phyloP scores from a whole-genome alignment of 2,888 invertebrate species.

The Tenthredo mesomela region DNA sequence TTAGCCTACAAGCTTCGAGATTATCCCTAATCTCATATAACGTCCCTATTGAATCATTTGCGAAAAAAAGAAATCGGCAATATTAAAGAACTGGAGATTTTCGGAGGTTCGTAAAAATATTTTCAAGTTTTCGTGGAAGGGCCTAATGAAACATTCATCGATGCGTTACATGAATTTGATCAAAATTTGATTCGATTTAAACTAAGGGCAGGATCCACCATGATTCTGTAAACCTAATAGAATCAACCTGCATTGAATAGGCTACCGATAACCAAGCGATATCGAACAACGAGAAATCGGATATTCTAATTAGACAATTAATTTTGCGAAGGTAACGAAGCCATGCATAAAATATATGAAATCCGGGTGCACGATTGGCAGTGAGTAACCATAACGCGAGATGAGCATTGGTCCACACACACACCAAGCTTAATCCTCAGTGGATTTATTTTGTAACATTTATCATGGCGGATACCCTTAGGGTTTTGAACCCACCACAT shows the following conservation, averaged over 20 bases:
- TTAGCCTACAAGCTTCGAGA: neutral
- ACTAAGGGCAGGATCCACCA: neutral
- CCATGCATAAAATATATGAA: conserved; percentile 37
- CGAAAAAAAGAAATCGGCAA: neutral
- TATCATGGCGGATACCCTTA: conserved; percentile 64
- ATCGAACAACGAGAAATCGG: neutral
- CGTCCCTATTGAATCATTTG: neutral
- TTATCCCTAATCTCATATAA: neutral
- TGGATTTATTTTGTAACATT: conserved; percentile 71
- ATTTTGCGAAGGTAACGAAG: conserved; percentile 34
- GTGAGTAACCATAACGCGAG: conserved; percentile 18
- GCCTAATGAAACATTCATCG: neutral
- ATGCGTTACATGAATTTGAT: neutral
- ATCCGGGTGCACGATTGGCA: conserved; percentile 59
- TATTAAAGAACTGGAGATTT: neutral
- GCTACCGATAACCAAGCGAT: neutral
- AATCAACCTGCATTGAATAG: neutral
- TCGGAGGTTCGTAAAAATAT: neutral
- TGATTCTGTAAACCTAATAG: conserved; percentile 3
- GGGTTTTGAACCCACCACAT: conserved; percentile 68
- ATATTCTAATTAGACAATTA: conserved; percentile 44
- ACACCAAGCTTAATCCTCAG: conserved; percentile 64
- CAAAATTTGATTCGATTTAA: neutral
- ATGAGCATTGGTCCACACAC: conserved; percentile 2
- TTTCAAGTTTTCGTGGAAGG: neutral